phyloP scores from a whole-genome alignment of 2,113 vertebrate species.

The Suricata suricatta region DNA sequence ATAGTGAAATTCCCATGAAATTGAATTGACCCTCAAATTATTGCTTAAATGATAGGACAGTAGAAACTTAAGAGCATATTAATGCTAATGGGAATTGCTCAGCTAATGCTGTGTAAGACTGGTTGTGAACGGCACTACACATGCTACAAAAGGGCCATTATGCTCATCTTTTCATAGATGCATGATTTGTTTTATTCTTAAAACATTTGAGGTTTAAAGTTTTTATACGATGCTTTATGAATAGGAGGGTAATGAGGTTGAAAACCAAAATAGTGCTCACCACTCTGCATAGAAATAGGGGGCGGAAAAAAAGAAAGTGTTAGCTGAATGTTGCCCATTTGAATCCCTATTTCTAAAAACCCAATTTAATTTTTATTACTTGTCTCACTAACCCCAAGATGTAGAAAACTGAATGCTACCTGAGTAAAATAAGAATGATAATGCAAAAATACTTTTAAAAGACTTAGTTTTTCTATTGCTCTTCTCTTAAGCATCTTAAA shows the following conservation, averaged over 20 bases:
- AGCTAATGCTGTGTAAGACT: constrained; percentile 9
- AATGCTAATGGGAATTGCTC: constrained; percentile 67
- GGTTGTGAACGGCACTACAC: constrained; percentile 44
- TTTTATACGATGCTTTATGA: constrained; percentile 70
- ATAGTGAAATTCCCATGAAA: constrained; percentile 76
- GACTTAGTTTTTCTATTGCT: constrained; percentile 68
- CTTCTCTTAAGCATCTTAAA: constrained; percentile 77
- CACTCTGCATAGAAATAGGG: constrained; percentile 47
- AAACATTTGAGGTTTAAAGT: constrained; percentile 76
- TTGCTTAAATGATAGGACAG: constrained; percentile 70
- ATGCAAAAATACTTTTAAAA: constrained; percentile 77
- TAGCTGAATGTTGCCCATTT: constrained; percentile 63
- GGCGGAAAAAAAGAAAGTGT: constrained; percentile 58
- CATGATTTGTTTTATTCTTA: constrained; percentile 82
- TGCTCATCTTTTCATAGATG: constrained; percentile 67
- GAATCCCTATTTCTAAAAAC: constrained; percentile 74
- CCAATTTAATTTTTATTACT: constrained; percentile 85
- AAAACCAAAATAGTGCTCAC: constrained; percentile 76
- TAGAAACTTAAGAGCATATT: constrained; percentile 74
- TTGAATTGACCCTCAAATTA: constrained; percentile 73
- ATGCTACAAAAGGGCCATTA: constrained; percentile 50
- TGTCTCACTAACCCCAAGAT: constrained; percentile 82
- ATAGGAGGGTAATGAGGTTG: constrained; percentile 78
- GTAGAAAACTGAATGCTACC: constrained; percentile 79
- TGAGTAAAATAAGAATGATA: constrained; percentile 78